phyloP scores from a whole-genome alignment of 2,113 vertebrate species.

The Sclerurus mexicanus region DNA sequence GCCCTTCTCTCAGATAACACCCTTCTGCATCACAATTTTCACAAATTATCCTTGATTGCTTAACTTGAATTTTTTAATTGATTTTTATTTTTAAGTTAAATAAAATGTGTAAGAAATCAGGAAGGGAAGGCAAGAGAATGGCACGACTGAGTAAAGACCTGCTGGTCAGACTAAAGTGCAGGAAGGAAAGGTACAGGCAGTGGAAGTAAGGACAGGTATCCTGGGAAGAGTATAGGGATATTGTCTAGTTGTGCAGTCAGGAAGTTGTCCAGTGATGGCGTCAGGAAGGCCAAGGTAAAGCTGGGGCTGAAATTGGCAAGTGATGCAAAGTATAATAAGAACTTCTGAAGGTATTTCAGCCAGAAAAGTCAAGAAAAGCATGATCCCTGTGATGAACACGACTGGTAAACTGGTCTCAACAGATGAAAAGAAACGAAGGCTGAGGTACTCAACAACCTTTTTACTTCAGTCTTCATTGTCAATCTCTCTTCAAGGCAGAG shows the following conservation, averaged over 20 bases:
- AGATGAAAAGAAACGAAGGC: not conserved
- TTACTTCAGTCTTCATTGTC: not conserved
- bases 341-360: not conserved
- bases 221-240: not conserved
- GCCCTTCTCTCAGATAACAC: not conserved
- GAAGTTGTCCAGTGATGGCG: not conserved
- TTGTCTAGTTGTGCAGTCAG: not conserved
- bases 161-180: not conserved
- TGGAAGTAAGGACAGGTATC: not conserved
- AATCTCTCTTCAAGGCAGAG: not conserved
- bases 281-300: not conserved
- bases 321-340: not conserved
- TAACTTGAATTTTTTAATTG: not conserved
- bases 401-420: not conserved
- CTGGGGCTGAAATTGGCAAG: not conserved
- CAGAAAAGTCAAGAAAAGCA: not conserved
- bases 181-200: not conserved
- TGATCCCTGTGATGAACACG: not conserved
- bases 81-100: not conserved
- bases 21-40: not conserved
- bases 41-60: not conserved
- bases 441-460: not conserved
- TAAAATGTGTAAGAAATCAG: not conserved
- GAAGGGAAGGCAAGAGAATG: not conserved
- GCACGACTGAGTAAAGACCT: not conserved